phyloP scores from a whole-genome alignment of 64 coral and sea anemone species.

The Porites lutea region DNA sequence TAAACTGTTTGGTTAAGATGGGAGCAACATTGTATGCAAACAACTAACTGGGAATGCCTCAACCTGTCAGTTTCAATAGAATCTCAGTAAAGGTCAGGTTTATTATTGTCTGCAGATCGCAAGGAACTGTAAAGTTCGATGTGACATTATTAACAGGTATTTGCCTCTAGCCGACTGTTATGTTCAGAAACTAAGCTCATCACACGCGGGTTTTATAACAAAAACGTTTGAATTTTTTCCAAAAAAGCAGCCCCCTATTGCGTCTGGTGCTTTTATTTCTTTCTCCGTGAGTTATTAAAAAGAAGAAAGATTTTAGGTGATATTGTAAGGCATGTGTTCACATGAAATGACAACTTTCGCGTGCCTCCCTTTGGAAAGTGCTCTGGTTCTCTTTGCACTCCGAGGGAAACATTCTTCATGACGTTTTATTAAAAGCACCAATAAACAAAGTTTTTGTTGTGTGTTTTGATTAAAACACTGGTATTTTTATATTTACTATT shows the following conservation, averaged over 20 bases:
- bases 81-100: too few species aligned
- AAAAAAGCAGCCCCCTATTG: not conserved
- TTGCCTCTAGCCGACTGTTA: not conserved
- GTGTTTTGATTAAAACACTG: not conserved
- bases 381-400: not conserved
- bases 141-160: not conserved
- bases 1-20: too few species aligned
- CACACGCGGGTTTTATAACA: slow-evolving; percentile 2
- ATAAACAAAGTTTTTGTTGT: not conserved
- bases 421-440: not conserved
- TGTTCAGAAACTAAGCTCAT: slow-evolving; percentile 18
- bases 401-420: not conserved
- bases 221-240: not conserved
- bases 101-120: not conserved
- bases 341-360: not conserved
- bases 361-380: not conserved
- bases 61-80: too few species aligned
- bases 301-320: not conserved
- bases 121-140: not conserved
- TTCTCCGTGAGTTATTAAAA: not conserved
- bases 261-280: not conserved
- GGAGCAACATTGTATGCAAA: too few species aligned
- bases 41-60: too few species aligned
- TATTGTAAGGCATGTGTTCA: not conserved
- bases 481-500: not conserved